A percentile compares a stretch with the other conserved stretches of the same genome.
These are phyloP conservation scores for Phortica variegata DNA, from an alignment of 1,140 invertebrate genomes.

Conservation along the genomic window DNA sequence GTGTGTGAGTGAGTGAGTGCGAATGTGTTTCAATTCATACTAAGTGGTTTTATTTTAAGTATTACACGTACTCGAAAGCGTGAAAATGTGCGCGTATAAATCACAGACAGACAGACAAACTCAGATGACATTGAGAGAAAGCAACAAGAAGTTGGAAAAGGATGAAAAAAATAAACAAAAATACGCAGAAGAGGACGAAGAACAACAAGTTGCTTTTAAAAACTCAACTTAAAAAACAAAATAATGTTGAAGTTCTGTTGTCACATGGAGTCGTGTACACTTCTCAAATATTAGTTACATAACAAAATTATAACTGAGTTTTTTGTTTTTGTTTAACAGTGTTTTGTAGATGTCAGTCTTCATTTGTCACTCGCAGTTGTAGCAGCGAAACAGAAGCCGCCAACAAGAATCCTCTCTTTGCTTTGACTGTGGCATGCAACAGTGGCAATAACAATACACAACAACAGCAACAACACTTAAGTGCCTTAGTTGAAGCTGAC, in stretches of 20 bases:
- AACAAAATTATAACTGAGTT: conserved; percentile 21
- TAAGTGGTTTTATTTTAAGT: conserved; percentile 57
- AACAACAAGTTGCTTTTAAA: conserved; percentile 53
- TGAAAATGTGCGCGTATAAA: too few relatives aligned
- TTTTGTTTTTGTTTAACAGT: conserved; percentile 41
- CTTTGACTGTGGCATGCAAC: too few relatives aligned
- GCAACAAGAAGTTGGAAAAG: not conserved
- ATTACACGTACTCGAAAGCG: conserved; percentile 40
- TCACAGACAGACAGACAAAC: not conserved
- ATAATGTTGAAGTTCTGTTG: conserved; percentile 17
- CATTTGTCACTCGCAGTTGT: conserved; percentile 41
- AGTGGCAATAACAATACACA: conserved; percentile 7
- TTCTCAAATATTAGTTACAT: too few relatives aligned
- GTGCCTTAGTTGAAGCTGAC: conserved; percentile 43
- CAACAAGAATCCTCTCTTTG: too few relatives aligned
- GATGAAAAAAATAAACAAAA: not conserved
- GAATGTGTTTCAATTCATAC: too few relatives aligned
- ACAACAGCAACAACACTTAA: conserved; percentile 21
- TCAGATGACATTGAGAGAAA: not conserved
- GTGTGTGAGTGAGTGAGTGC: too few relatives aligned
- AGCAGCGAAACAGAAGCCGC: too few relatives aligned
- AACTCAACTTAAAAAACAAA: conserved; percentile 29
- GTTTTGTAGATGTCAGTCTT: conserved; percentile 56
- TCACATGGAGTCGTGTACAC: too few relatives aligned
- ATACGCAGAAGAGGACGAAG: conserved; percentile 24